A percentile compares a stretch with the other conserved stretches of the same genome.
Evolutionary conservation across 64 coral and sea anemone genomes (phyloP).

Genomic region (Porites lutea): DNA sequence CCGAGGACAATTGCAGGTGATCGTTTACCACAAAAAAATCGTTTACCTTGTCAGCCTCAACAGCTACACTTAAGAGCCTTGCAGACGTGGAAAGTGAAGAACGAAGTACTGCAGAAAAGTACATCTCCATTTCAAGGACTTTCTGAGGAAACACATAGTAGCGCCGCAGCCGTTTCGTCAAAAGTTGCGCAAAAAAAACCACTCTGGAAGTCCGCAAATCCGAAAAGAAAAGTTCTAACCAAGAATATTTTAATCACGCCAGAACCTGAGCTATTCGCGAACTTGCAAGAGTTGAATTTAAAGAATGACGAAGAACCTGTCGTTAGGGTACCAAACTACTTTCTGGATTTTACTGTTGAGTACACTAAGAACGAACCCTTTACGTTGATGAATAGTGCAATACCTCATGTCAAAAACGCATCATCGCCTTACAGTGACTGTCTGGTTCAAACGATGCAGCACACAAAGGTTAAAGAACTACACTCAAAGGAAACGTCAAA

Average conservation of each 20-base stretch:
- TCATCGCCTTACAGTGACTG: neutral
- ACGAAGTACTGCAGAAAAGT: neutral
- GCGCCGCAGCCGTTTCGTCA: neutral
- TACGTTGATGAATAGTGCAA: neutral
- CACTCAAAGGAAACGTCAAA: neutral
- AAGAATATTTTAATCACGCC: neutral
- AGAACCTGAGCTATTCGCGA: neutral
- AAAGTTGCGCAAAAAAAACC: neutral
- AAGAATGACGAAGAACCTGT: conserved; percentile 9
- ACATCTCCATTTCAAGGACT: too few species aligned
- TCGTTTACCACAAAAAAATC: neutral
- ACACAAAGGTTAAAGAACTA: neutral
- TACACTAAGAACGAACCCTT: neutral
- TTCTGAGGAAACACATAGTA: neutral
- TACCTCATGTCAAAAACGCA: neutral
- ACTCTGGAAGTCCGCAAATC: neutral
- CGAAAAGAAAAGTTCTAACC: neutral
- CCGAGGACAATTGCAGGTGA: neutral
- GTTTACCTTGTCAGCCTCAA: neutral
- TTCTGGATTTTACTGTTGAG: neutral
- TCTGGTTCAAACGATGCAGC: neutral
- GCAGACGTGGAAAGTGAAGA: neutral
- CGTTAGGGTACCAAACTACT: conserved; percentile 20
- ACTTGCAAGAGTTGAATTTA: neutral
- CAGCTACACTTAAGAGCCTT: neutral